Evolutionary conservation across 2,113 vertebrate genomes (phyloP).

Genomic region (Nibea coibor): DNA sequence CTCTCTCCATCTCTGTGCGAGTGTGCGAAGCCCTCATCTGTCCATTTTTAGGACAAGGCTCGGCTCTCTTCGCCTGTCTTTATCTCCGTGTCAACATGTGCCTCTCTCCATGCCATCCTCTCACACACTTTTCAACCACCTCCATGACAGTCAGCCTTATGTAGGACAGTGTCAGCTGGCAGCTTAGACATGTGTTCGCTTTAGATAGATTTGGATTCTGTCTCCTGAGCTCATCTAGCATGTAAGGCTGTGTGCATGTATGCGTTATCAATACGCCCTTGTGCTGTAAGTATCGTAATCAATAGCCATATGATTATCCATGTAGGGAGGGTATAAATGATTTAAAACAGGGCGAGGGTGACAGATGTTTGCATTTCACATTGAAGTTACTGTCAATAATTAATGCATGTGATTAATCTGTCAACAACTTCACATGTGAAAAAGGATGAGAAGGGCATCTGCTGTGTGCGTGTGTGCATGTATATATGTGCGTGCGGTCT

Average conservation of each 20-base stretch:
- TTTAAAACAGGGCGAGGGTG: slow-evolving; percentile 91
- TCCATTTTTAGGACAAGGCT: slow-evolving; percentile 58
- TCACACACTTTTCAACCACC: slow-evolving; percentile 9
- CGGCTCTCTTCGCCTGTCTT: slow-evolving; percentile 58
- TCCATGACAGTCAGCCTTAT: neutral
- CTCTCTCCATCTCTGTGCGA: slow-evolving; percentile 91
- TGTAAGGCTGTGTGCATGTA: slow-evolving; percentile 79
- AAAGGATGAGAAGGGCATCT: slow-evolving; percentile 63
- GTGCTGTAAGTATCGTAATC: slow-evolving; percentile 92
- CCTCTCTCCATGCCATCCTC: slow-evolving; percentile 19
- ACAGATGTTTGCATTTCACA: slow-evolving; percentile 95
- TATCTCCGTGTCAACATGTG: slow-evolving; percentile 52
- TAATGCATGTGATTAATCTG: slow-evolving; percentile 98
- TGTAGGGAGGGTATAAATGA: slow-evolving; percentile 95
- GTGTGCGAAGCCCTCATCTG: slow-evolving; percentile 72
- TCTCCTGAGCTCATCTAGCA: slow-evolving; percentile 54
- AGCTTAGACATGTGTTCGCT: slow-evolving; percentile 8
- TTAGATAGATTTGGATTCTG: slow-evolving; percentile 23
- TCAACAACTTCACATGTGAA: slow-evolving; percentile 90
- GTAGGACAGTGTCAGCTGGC: neutral
- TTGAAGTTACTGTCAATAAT: slow-evolving; percentile 99
- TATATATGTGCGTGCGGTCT: slow-evolving; percentile 69
- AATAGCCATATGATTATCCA: slow-evolving; percentile 97
- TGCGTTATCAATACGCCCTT: slow-evolving; percentile 89
- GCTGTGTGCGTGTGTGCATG: slow-evolving; percentile 74